Evolutionary conservation across 2,113 vertebrate genomes (phyloP).

Genomic region (Bubalus kerabau): DNA sequence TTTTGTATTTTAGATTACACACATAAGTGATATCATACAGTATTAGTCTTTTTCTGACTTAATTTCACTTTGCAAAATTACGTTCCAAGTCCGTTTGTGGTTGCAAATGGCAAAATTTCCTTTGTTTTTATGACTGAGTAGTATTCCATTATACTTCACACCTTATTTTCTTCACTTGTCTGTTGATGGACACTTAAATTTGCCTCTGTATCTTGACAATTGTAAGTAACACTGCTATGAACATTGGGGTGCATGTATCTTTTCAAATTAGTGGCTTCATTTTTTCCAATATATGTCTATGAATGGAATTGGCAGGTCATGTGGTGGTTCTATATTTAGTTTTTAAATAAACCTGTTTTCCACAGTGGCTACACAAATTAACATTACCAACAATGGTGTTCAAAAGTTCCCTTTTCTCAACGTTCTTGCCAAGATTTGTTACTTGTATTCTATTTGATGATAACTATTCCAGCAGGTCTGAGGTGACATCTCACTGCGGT

Average conservation of each 20-base stretch:
- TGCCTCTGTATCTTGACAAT: neutral
- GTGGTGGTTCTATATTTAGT: neutral
- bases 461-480: neutral
- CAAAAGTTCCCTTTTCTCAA: neutral
- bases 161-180: neutral
- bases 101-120: neutral
- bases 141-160: neutral
- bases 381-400: neutral
- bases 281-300: neutral
- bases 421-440: neutral
- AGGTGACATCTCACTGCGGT: neutral
- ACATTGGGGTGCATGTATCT: neutral
- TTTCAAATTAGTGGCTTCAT: neutral
- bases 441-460: neutral
- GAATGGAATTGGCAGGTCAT: neutral
- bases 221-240: neutral
- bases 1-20: neutral
- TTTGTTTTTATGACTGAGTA: neutral
- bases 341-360: neutral
- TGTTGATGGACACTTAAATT: neutral
- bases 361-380: neutral
- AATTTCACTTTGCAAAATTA: neutral
- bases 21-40: neutral
- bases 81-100: neutral
- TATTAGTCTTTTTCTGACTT: neutral